Evolutionary conservation across 2,113 vertebrate genomes (phyloP).

Genomic region (Petrocephalus microphthalmus): DNA sequence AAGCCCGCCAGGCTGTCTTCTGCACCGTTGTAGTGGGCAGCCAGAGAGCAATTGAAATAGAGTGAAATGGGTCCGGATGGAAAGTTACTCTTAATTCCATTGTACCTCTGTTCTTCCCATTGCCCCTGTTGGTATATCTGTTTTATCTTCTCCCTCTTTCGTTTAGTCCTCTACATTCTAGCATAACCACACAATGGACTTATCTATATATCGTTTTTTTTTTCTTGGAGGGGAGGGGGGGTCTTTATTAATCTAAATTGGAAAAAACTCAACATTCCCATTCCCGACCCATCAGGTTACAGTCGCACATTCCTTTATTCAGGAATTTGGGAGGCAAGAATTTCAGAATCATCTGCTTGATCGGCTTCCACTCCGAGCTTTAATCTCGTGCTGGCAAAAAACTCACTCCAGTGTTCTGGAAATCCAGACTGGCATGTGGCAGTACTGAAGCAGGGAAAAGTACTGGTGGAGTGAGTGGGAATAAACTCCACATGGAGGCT

Average conservation of each 20-base stretch:
- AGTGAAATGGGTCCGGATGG: not conserved
- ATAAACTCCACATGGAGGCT: not conserved
- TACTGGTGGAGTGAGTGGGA: not conserved
- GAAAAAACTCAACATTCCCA: not conserved
- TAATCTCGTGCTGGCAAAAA: not conserved
- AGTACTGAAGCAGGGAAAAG: not conserved
- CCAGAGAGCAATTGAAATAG: not conserved
- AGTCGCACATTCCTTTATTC: not conserved
- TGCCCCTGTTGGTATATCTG: not conserved
- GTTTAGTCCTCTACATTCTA: too few relatives aligned
- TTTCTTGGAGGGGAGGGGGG: not conserved
- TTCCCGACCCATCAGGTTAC: not conserved
- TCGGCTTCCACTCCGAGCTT: not conserved
- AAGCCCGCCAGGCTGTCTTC: not conserved
- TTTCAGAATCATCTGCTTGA: not conserved
- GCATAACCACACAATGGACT: not conserved
- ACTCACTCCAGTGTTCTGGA: not conserved
- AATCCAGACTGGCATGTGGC: not conserved
- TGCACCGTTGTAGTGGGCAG: not conserved
- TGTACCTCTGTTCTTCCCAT: not conserved
- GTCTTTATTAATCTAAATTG: not conserved
- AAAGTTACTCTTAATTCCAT: not conserved
- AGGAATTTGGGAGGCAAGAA: not conserved
- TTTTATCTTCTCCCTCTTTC: not conserved
- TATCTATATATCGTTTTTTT: not conserved